phyloP scores from a whole-genome alignment of 2,113 vertebrate genomes.

The Dendrocopos noguchii region DNA sequence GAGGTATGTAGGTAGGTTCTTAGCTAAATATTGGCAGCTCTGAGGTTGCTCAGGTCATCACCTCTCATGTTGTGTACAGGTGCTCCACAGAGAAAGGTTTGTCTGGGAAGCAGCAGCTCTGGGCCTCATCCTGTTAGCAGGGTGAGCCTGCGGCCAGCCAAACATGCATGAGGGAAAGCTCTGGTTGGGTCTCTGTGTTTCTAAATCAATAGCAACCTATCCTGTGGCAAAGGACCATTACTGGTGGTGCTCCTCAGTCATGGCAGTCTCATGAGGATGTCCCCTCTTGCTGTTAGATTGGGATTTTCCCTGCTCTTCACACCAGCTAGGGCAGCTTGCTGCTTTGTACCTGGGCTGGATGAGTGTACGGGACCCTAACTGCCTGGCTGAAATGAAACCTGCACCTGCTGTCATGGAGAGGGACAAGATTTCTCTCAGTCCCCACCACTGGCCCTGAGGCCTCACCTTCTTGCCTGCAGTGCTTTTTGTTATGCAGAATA shows the following conservation, averaged over 20 bases:
- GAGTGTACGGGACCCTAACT: rapidly evolving
- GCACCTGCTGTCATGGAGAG: rapidly evolving
- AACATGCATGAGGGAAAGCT: rapidly evolving
- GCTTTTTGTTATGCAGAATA: not conserved
- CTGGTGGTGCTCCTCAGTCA: not conserved
- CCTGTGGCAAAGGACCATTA: not conserved
- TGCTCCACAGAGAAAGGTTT: rapidly evolving
- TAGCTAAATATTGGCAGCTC: no score
- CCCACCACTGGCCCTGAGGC: rapidly evolving
- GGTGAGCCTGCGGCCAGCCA: rapidly evolving
- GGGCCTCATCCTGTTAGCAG: rapidly evolving
- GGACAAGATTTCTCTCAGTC: not conserved
- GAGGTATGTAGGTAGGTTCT: rapidly evolving
- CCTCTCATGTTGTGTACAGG: not conserved
- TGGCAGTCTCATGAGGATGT: rapidly evolving
- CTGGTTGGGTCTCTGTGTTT: not conserved
- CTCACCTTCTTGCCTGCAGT: rapidly evolving
- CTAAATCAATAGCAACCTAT: not conserved
- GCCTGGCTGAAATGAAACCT: not conserved
- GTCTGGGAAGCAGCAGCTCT: rapidly evolving
- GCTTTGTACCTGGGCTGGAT: not conserved
- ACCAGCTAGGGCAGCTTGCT: not conserved
- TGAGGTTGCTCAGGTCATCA: not conserved
- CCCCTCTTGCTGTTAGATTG: rapidly evolving
- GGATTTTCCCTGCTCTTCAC: not conserved